Base-by-base conservation (phyloP, 2,797 vertebrate species). In the Austrolebias charrua region DNA sequence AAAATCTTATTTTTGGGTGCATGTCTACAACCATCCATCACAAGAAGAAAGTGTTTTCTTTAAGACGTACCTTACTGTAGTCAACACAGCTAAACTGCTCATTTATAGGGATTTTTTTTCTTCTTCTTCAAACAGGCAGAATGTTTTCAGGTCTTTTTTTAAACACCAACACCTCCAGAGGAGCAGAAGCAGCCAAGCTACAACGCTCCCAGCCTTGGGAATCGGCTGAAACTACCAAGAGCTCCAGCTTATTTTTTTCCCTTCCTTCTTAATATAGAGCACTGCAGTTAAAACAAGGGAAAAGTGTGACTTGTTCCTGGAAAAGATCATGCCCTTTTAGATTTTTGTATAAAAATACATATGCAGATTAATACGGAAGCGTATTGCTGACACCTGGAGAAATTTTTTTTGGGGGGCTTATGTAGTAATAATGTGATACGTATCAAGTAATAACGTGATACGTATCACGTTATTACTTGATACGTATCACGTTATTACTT, bases 41-140 rank as follows among this genome's bases (percentile, higher is more conserved):
- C 68, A 59, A 74, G 62, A 66, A 64, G 73, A 81, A 74, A 87
- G 76, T 80, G 76, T 82, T 90, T 88, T 81, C 78, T 79, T 89
- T 81, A 75, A 80, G 80, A 75, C 59, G 47, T 72, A 82, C 72
- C 82, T 80, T 58, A 67, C 73, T 43, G 45, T 70, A 82, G 82
- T 83, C 73, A 80, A 81, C 76, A 59, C 72, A 68, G 53, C 72
- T 79, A 80, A 84, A 84, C 86, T 78, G 79, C 50, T 69, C 66
- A 80, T 59, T 86, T 84, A 78, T 88, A 86, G 81, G 31, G 16
- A 82, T 81, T 80, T 71, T 42, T 24, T 42, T 84, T 75, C n/a
- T n/a, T n/a, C n/a, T n/a, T n/a, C n/a, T 85, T 86, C 77, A 84
- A 81, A 81, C 77, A 55, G 1, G 63, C 71, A 58, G 70, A 76